These are phyloP conservation scores for Corapipo altera DNA, from an alignment of 2,113 vertebrate species.

Conservation along the genomic window DNA sequence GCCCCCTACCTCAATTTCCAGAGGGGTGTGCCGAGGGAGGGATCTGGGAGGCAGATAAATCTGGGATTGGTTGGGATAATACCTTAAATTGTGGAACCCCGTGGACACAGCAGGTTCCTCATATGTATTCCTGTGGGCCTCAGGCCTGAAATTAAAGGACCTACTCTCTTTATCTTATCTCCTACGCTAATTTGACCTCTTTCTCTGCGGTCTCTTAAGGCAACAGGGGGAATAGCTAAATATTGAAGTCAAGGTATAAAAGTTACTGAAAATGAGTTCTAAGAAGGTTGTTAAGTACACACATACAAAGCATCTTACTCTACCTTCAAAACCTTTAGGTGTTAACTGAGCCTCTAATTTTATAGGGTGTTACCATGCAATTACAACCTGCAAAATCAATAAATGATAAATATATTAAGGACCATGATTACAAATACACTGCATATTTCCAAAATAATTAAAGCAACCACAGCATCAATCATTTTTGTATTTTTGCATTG, in stretches of 20 bases:
- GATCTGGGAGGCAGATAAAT: too few relatives aligned
- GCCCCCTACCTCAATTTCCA: too few relatives aligned
- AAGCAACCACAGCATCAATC: not conserved
- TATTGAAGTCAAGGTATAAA: not conserved
- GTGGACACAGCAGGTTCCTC: too few relatives aligned
- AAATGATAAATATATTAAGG: not conserved
- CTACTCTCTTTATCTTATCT: too few relatives aligned
- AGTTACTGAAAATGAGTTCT: not conserved
- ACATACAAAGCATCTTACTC: not conserved
- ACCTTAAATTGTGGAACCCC: too few relatives aligned
- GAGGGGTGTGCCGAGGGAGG: too few relatives aligned
- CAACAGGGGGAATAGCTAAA: not conserved
- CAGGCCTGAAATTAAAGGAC: too few relatives aligned
- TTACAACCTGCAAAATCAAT: not conserved
- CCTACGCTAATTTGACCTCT: too few relatives aligned
- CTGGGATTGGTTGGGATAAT: too few relatives aligned
- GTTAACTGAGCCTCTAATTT: not conserved
- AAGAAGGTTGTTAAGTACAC: not conserved
- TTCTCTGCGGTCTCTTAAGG: too few relatives aligned
- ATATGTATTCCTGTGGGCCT: too few relatives aligned
- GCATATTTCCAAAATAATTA: not conserved
- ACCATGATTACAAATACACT: not conserved
- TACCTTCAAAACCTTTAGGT: not conserved
- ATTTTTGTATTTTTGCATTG: not conserved
- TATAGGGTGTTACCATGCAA: not conserved